Percentiles rank a stretch among this genome's conserved stretches.
phyloP scores from a whole-genome alignment of 2,113 vertebrate species.

The Epinephelus lanceolatus region DNA sequence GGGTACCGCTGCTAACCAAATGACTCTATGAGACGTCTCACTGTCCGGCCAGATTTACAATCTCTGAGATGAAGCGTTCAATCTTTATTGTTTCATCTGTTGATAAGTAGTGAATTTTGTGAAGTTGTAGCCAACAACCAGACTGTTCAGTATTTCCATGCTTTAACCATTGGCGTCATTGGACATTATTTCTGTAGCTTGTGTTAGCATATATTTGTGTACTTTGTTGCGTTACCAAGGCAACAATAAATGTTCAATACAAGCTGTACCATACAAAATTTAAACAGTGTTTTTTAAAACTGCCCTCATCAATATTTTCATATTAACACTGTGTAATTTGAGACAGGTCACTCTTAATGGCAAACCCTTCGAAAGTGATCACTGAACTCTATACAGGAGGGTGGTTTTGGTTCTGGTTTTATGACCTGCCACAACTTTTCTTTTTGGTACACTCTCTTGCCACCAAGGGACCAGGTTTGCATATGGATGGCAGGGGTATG shows the following conservation, averaged over 20 bases:
- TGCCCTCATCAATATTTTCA: neutral
- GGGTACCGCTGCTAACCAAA: slow-evolving; percentile 49
- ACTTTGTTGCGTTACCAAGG: neutral
- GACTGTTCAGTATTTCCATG: neutral
- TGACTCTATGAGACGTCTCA: slow-evolving; percentile 58
- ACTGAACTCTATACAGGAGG: too few relatives aligned
- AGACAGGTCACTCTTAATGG: neutral
- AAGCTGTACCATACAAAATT: neutral
- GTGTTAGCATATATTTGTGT: neutral
- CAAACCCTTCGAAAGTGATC: neutral
- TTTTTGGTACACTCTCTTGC: neutral
- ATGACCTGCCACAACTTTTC: neutral
- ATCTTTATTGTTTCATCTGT: slow-evolving; percentile 32
- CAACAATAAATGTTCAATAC: neutral
- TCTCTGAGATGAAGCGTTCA: slow-evolving; percentile 21
- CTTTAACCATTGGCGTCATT: neutral
- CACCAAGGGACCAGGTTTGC: too few relatives aligned
- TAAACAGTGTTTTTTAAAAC: neutral
- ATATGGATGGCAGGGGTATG: too few relatives aligned
- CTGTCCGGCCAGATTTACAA: slow-evolving; percentile 55
- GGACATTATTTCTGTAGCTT: neutral
- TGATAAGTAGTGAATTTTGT: slow-evolving; percentile 2
- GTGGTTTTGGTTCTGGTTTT: neutral
- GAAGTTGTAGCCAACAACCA: neutral
- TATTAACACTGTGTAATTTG: neutral